Evolutionary conservation across 2,113 vertebrate species (phyloP), one percentile per base, ranked within the genome.

Genomic region (Scytalopus superciliaris): DNA sequence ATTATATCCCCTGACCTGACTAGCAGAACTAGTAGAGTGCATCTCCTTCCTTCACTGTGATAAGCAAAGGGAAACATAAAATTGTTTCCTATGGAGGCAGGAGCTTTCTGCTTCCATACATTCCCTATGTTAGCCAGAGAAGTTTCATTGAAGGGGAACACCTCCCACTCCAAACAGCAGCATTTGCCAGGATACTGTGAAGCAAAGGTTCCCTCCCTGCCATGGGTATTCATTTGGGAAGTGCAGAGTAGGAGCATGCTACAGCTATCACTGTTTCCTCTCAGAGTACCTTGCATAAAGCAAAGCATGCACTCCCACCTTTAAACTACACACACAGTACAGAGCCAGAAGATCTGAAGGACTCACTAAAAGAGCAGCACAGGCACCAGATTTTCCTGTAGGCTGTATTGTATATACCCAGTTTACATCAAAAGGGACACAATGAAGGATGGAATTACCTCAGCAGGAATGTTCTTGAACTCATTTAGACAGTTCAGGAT

Each of bases 401-500:
- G 42, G 28, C 42, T 70, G 6, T 62, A 37, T 2, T 64, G 15
- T 22, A 50, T 30, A 24, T 10, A 49, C 19, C 11, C 6, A 49
- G 69, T 75, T 56, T 75, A 56, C 44, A 70, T 92, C 79, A 59
- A 47, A 93, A 84, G 9, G 12, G 19, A 76, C 28, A 87, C 7
- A 40, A 52, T 16, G 13, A 33, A 73, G 50, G 39, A 39, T 1
- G 79, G 67, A 94, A 68, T 98, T 95, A 99, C 99, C 94, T 99
- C 98, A 27, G 98, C 96, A 7, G 99, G 98, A 35, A 97, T 98
- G 78, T 98, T 99, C 67, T 98, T 98, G 57, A 99, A 99, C 2
- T 98, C 95, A 33, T 98, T 97, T 78, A 99, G 95, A 25, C 99
- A 99, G 96, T 97, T 98, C 62, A 99, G 98, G 90, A 99, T 98